A percentile compares a stretch with the other conserved stretches of the same genome.
phyloP scores from a whole-genome alignment of 2,797 vertebrate species.

The Podarcis siculus region DNA sequence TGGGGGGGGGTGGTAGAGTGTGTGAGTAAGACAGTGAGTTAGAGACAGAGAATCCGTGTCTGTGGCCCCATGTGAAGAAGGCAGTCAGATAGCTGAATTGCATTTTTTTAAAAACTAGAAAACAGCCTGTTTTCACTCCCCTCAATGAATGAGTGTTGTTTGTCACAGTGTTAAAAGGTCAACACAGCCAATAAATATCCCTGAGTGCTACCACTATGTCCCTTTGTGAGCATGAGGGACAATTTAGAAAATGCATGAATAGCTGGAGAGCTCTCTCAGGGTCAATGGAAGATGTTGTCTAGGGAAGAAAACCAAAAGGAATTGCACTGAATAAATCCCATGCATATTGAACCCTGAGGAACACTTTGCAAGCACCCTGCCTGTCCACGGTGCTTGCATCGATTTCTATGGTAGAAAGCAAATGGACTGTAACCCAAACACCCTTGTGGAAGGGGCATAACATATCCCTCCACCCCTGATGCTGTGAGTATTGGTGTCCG shows the following conservation, averaged over 20 bases:
- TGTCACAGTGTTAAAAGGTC: slow-evolving; percentile 47
- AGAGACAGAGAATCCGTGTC: not conserved
- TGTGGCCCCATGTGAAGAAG: slow-evolving; percentile 1
- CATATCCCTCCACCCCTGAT: not conserved
- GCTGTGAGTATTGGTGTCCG: not conserved
- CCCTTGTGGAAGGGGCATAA: not conserved
- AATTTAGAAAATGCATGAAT: slow-evolving; percentile 42
- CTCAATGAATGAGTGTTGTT: slow-evolving; percentile 29
- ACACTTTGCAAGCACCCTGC: not conserved
- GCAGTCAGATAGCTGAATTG: slow-evolving; percentile 17
- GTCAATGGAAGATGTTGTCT: slow-evolving; percentile 25
- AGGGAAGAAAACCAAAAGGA: slow-evolving; percentile 2
- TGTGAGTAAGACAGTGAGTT: not conserved
- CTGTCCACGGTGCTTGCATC: not conserved
- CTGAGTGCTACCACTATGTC: slow-evolving; percentile 4
- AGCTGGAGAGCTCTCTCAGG: slow-evolving; percentile 18
- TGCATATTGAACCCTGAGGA: not conserved
- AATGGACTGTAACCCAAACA: not conserved
- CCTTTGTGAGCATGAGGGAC: slow-evolving; percentile 34
- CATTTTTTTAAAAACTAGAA: slow-evolving; percentile 12
- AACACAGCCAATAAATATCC: slow-evolving; percentile 39
- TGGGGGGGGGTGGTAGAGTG: too few relatives aligned
- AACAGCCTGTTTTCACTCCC: slow-evolving; percentile 34
- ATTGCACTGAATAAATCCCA: not conserved
- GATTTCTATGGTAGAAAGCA: not conserved